Percentiles rank a stretch among this genome's conserved stretches.
phyloP scores from a whole-genome alignment of 2,888 invertebrate genomes.

The Blera fallax region DNA sequence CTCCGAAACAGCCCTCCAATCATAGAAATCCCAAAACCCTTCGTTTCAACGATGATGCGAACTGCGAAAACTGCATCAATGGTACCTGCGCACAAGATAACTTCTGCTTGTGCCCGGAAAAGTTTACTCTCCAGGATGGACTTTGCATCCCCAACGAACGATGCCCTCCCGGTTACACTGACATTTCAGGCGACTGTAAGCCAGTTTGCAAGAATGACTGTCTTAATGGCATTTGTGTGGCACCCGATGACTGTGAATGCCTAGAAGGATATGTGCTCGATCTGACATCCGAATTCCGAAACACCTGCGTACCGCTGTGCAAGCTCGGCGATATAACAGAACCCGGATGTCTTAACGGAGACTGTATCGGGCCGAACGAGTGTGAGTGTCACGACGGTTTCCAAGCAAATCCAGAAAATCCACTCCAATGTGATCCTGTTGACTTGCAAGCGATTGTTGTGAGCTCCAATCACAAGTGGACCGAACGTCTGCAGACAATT shows the following conservation, averaged over 20 bases:
- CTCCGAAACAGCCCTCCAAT: neutral
- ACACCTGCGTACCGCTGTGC: constrained; percentile 23
- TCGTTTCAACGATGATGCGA: neutral
- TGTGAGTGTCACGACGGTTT: constrained; percentile 59
- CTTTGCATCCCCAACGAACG: constrained; percentile 7
- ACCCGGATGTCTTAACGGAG: constrained; percentile 77
- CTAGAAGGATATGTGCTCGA: constrained; percentile 74
- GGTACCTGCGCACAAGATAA: constrained; percentile 71
- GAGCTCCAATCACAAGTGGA: neutral
- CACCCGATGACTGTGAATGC: constrained; percentile 74
- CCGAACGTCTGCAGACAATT: neutral
- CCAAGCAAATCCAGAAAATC: constrained; percentile 2
- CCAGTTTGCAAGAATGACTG: constrained; percentile 79
- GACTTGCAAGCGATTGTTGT: neutral
- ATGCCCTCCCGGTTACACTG: constrained; percentile 16
- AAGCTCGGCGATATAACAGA: constrained; percentile 41
- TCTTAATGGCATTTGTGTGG: constrained; percentile 76
- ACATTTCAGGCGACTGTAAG: constrained; percentile 66
- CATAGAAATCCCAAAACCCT: constrained; percentile 19
- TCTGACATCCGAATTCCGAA: neutral
- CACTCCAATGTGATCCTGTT: constrained; percentile 23
- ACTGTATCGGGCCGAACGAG: constrained; percentile 39
- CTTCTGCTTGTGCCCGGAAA: constrained; percentile 27
- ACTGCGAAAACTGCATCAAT: constrained; percentile 57
- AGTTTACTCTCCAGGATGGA: neutral